Conservation (phyloP, 1,140 invertebrate species). For the Tachypleus tridentatus region DNA sequence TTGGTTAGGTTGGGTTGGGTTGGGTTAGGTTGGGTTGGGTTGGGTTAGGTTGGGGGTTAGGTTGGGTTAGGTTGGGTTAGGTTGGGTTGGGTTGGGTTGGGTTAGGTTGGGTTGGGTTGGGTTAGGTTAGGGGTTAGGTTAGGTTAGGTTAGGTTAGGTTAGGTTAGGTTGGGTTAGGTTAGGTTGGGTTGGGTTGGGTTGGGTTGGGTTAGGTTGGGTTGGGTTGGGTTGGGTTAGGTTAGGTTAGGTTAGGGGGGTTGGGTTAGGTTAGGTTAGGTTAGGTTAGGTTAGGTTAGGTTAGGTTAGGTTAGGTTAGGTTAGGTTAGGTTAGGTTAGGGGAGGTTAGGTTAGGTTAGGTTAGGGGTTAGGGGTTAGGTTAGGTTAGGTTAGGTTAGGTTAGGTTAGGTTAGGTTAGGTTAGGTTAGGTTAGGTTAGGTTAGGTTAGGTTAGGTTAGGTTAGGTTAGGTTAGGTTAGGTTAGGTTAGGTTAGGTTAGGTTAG, state of each 20-base stretch:
- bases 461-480: constrained; percentile 19
- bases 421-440: constrained; percentile 1
- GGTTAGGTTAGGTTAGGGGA: constrained; percentile 9
- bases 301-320: constrained; percentile 12
- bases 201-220: constrained; percentile 24
- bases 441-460: constrained; percentile 1
- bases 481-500: constrained; percentile 20
- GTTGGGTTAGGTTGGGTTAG: constrained; percentile 24
- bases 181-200: constrained; percentile 23
- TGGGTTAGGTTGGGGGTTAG: constrained; percentile 17
- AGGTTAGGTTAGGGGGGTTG: constrained; percentile 25
- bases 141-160: constrained; percentile 18
- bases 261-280: constrained; percentile 24
- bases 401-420: neutral
- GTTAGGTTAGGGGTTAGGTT: constrained; percentile 21
- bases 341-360: constrained; percentile 23
- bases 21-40: constrained; percentile 24
- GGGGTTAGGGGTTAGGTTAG: constrained; percentile 15
- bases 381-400: too few species aligned
- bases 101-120: constrained; percentile 22
- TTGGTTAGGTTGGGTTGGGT: constrained; percentile 27
- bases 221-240: constrained; percentile 27
- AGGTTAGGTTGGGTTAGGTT: constrained; percentile 22
- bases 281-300: constrained; percentile 20
- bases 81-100: constrained; percentile 26